Percentiles rank a stretch among this genome's conserved stretches.
These are phyloP conservation scores for Conchocele bisecta DNA, from an alignment of 2,888 invertebrate genomes.

Conservation along the genomic window DNA sequence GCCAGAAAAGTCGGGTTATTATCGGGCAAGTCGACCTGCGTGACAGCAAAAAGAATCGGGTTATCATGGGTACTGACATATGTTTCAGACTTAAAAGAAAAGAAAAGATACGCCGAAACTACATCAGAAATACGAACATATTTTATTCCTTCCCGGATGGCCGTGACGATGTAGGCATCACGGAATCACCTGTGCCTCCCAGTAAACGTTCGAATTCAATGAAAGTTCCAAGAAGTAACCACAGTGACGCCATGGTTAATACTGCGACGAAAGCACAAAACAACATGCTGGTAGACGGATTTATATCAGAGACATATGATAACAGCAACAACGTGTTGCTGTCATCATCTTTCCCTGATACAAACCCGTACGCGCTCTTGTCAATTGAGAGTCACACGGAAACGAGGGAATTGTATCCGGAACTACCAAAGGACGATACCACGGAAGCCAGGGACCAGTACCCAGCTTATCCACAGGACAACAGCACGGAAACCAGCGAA, in stretches of 20 bases:
- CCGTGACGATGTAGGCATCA: constrained; percentile 32
- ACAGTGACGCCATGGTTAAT: no score
- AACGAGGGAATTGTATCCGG: neutral
- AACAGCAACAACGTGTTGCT: no score
- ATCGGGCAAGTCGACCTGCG: no score
- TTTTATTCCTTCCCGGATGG: constrained; percentile 60
- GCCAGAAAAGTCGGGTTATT: no score
- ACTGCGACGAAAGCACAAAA: no score
- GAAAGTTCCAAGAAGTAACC: neutral
- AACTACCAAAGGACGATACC: constrained; percentile 16
- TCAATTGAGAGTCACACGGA: neutral
- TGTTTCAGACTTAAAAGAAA: constrained; percentile 52
- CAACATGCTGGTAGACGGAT: no score
- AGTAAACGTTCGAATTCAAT: neutral
- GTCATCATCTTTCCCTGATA: no score
- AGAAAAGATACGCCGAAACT: constrained; percentile 46
- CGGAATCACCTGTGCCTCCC: neutral
- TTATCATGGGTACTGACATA: no score
- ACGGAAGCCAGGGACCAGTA: constrained; percentile 17
- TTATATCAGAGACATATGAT: no score
- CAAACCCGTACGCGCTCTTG: no score
- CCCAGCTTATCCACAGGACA: neutral
- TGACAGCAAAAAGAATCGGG: no score
- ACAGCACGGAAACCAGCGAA: neutral
- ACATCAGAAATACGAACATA: constrained; percentile 56